phyloP scores from a whole-genome alignment of 2,113 vertebrate species.

The Tauraco erythrolophus region DNA sequence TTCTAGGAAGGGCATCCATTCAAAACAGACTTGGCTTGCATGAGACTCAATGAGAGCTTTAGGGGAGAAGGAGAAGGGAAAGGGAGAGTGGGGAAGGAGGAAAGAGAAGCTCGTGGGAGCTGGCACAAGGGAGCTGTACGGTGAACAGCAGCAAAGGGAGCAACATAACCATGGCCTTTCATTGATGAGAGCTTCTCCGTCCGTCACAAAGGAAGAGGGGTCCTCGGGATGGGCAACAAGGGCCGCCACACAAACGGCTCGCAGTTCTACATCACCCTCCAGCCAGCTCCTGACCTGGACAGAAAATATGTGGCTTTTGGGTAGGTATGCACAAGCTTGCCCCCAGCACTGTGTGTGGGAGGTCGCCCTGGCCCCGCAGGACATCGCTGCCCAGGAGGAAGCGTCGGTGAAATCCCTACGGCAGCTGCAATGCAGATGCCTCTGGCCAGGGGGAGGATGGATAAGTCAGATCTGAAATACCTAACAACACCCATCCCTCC shows the following conservation, averaged over 20 bases:
- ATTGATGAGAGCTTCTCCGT: constrained; percentile 86
- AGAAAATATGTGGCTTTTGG: constrained; percentile 90
- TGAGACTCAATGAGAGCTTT: not conserved
- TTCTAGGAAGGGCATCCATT: not conserved
- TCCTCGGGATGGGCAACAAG: constrained; percentile 88
- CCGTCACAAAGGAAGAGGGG: constrained; percentile 82
- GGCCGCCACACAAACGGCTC: constrained; percentile 87
- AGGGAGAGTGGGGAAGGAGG: not conserved
- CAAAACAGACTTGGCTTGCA: not conserved
- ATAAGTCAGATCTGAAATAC: not conserved
- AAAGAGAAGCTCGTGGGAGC: not conserved
- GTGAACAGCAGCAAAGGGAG: not conserved
- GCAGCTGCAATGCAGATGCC: not conserved
- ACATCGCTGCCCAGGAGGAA: not conserved
- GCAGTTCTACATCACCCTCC: constrained; percentile 92
- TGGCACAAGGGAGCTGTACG: not conserved
- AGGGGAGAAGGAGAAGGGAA: not conserved
- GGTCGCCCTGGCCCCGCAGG: rapidly evolving
- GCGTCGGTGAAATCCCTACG: rapidly evolving
- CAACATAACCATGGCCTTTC: not conserved
- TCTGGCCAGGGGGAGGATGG: not conserved
- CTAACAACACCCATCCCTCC: not conserved
- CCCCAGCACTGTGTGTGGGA: rapidly evolving
- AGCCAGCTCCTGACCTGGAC: constrained; percentile 85
- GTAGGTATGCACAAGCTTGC: constrained; percentile 71